Base-by-base conservation (phyloP, 1,140 invertebrate genomes). In the Battus philenor region DNA sequence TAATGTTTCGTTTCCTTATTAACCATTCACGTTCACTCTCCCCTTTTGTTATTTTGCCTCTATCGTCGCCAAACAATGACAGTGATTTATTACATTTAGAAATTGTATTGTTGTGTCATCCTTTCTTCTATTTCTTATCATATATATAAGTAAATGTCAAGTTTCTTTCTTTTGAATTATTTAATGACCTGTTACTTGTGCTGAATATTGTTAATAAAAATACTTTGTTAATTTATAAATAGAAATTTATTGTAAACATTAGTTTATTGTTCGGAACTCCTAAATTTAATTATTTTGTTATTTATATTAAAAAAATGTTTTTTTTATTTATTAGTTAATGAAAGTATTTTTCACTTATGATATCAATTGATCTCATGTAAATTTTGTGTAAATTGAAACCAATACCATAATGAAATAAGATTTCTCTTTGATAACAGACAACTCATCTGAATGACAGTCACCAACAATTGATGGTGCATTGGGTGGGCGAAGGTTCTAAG, bases 391-490 rank as follows among this genome's bases (percentile, higher is more conserved):
- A n/a, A n/a, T 29, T 51, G 33, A 53, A n/a, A n/a, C n/a, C 24
- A 9, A 44, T n/a, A 41, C 20, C 26, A 22, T 15, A 16, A 31
- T 15, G 32, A 47, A 31, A n/a, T n/a, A n/a, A n/a, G n/a, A n/a
- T 16, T 41, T 15, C 6, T 50, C 32, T 52, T 58, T 49, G 44
- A 58, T 43, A 15, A 47, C 77, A 93, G 92, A 88, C 91, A 22
- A 91, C 90, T 44, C 73, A 88, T 30, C 83, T 97, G 5, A 94
- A 95, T 85, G 94, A 96, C 76, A 92, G 90, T 38, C 95, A 97
- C 76, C 93, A 94, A 57, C 94, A 95, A 68, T 77, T 97, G 56
- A 93, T 96, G 88, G 94, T 97, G 1, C 93, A 96, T 81, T 97
- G 95, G 95, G 93, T 95, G 16, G 94, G 95, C 13, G 91, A 94